Conservation (phyloP, 2,797 vertebrate genomes). For the Sebastes taczanowskii region DNA sequence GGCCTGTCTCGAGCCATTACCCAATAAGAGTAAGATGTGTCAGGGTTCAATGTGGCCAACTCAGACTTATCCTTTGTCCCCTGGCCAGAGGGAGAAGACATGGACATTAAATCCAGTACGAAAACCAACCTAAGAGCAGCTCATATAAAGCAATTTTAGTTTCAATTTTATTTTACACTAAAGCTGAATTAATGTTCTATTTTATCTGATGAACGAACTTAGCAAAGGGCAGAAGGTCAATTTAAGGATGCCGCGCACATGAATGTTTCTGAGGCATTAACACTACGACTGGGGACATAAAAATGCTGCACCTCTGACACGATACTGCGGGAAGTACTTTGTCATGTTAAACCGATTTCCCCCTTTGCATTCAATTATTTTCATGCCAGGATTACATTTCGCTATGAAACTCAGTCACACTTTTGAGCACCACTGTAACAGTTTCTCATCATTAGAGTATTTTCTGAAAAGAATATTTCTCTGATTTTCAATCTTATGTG, state of each 20-base stretch:
- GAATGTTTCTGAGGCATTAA: conserved; percentile 12
- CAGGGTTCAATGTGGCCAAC: conserved; percentile 59
- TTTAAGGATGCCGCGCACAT: background rate
- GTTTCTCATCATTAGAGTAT: background rate
- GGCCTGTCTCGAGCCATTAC: conserved; percentile 74
- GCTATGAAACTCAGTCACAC: background rate
- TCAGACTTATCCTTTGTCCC: conserved; percentile 60
- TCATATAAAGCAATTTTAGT: conserved; percentile 2
- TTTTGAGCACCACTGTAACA: background rate
- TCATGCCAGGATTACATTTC: background rate
- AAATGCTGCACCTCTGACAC: background rate
- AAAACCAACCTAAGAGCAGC: conserved; percentile 9
- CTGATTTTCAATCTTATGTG: background rate
- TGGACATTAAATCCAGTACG: conserved; percentile 4
- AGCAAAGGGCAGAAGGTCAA: conserved; percentile 19
- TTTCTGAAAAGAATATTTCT: background rate
- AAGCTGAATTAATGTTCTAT: conserved; percentile 8
- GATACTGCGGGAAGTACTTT: background rate
- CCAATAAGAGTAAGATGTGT: conserved; percentile 73
- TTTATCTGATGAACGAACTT: conserved; percentile 19
- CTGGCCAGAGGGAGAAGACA: background rate
- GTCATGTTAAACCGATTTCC: background rate
- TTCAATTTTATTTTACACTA: conserved; percentile 9
- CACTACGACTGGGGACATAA: background rate
- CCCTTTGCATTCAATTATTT: background rate